phyloP scores from a whole-genome alignment of 2,888 invertebrate genomes.

The Ischnura elegans region DNA sequence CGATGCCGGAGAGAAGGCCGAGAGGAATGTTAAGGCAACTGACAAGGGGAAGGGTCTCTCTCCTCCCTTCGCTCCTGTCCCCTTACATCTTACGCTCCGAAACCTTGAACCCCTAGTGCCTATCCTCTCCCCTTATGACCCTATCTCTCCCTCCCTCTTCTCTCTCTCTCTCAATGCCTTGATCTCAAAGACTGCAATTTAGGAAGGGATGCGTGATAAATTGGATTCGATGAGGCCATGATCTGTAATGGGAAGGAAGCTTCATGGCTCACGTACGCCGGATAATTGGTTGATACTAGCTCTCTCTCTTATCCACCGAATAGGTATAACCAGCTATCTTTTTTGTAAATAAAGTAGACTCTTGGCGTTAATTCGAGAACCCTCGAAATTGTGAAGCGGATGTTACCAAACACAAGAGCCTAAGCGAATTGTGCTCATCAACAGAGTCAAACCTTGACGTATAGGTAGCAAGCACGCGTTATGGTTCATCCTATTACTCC shows the following conservation, averaged over 20 bases:
- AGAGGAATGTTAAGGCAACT: background rate
- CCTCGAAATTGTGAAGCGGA: background rate
- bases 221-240: slow-evolving; percentile 35
- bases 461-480: background rate
- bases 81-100: background rate
- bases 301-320: slow-evolving; percentile 23
- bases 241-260: slow-evolving; percentile 8
- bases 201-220: slow-evolving; percentile 53
- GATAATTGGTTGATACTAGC: background rate
- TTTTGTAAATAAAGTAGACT: background rate
- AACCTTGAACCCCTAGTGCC: background rate
- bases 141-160: background rate
- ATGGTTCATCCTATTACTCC: no score
- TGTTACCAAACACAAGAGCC: background rate
- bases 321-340: background rate
- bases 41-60: background rate
- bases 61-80: background rate
- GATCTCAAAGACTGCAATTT: slow-evolving; percentile 38
- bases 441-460: background rate
- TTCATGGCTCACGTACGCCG: slow-evolving; percentile 28
- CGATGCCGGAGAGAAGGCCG: background rate
- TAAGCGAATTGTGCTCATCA: background rate
- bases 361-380: background rate
- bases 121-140: background rate
- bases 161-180: background rate